phyloP scores from a whole-genome alignment of 2,113 vertebrate species.

The Serilophus lunatus region DNA sequence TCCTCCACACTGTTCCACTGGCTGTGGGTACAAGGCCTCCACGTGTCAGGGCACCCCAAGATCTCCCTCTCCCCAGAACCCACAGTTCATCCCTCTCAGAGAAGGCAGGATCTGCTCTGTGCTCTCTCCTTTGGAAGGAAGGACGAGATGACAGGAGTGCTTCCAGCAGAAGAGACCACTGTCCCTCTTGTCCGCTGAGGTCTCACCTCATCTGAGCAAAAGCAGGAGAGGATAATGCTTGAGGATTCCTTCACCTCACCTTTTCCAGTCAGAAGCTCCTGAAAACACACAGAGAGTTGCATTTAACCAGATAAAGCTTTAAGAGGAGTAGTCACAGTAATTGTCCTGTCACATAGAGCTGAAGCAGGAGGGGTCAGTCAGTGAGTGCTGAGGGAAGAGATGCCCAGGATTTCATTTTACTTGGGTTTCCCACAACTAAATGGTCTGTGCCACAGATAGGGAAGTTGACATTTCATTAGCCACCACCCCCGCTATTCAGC shows the following conservation, averaged over 20 bases:
- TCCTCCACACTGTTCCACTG: background rate
- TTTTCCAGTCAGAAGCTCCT: slow-evolving; percentile 22
- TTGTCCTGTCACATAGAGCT: background rate
- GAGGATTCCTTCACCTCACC: background rate
- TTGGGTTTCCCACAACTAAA: background rate
- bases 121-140: background rate
- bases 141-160: background rate
- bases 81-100: background rate
- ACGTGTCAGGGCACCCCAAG: rapidly evolving
- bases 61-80: background rate
- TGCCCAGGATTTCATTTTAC: background rate
- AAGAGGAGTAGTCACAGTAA: background rate
- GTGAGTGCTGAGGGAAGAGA: background rate
- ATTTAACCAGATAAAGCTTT: background rate
- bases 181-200: slow-evolving; percentile 38
- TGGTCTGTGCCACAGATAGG: background rate
- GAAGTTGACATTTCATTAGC: background rate
- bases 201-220: slow-evolving; percentile 54
- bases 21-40: background rate
- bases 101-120: background rate
- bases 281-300: background rate
- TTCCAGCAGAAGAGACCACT: slow-evolving; percentile 31
- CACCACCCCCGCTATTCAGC: background rate
- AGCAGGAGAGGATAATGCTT: background rate
- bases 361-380: background rate